Conservation (phyloP, 2,113 vertebrate species). For the Anguilla japonica region DNA sequence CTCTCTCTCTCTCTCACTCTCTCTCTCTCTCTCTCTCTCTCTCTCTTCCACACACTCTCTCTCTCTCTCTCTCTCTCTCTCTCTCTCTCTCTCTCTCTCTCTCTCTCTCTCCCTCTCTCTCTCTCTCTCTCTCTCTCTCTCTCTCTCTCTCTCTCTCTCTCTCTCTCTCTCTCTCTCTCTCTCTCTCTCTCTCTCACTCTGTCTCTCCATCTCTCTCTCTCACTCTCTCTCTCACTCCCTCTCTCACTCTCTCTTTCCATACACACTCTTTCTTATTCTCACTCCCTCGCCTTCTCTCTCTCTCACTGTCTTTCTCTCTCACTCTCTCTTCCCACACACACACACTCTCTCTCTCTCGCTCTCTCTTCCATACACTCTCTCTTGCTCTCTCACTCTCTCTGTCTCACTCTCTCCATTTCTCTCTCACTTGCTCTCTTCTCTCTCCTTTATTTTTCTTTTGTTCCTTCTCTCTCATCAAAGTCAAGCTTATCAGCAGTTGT, state of each 20-base stretch:
- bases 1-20: constrained; percentile 7
- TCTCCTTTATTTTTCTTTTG: neutral
- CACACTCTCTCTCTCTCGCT: neutral
- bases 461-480: neutral
- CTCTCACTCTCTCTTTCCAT: neutral
- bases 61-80: neutral
- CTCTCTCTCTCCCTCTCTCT: neutral
- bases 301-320: neutral
- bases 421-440: neutral
- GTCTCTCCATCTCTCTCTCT: neutral
- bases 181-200: neutral
- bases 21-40: neutral
- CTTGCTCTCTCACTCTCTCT: neutral
- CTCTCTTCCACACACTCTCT: neutral
- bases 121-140: neutral
- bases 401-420: neutral
- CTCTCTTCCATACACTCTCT: neutral
- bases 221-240: neutral
- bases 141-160: neutral
- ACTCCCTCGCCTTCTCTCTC: neutral
- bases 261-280: neutral
- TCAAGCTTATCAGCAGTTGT: neutral
- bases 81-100: neutral
- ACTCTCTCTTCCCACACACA: neutral
- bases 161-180: neutral